phyloP scores from a whole-genome alignment of 1,140 invertebrate genomes.

The Macrocentrus cingulum region DNA sequence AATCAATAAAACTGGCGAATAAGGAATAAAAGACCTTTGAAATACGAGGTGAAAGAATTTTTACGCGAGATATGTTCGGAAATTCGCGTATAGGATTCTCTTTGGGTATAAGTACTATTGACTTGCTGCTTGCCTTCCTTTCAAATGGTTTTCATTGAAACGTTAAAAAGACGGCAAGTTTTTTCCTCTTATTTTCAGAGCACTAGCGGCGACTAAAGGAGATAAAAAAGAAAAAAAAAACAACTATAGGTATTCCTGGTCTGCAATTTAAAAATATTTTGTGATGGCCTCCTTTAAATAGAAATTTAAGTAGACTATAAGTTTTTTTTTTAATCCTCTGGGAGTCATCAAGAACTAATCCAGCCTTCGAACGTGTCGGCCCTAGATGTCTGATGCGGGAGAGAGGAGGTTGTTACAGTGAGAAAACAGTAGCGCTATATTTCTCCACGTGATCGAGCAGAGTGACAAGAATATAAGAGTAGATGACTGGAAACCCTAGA shows the following conservation, averaged over 20 bases:
- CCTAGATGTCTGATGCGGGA: conserved; percentile 1
- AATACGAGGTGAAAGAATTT: not conserved
- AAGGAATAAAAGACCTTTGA: not conserved
- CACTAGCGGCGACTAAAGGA: too few relatives aligned
- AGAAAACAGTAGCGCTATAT: conserved; percentile 1
- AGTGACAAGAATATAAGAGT: not conserved
- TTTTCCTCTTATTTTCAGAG: too few relatives aligned
- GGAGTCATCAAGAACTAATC: conserved; percentile 6
- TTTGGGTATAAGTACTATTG: too few relatives aligned
- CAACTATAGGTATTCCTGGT: too few relatives aligned
- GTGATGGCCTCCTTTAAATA: too few relatives aligned
- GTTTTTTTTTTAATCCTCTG: not conserved
- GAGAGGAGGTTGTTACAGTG: too few relatives aligned
- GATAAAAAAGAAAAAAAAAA: too few relatives aligned
- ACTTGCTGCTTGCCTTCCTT: too few relatives aligned
- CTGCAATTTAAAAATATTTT: too few relatives aligned
- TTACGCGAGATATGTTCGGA: not conserved
- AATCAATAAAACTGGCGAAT: not conserved
- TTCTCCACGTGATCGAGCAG: not conserved
- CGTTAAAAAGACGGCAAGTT: too few relatives aligned
- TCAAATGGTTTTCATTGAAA: too few relatives aligned
- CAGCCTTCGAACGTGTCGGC: not conserved
- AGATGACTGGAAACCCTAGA: not conserved
- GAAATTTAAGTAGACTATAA: too few relatives aligned
- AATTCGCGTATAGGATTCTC: not conserved